Base-by-base conservation (phyloP, 2,888 invertebrate species). In the Rambutsinella grinnellia region DNA sequence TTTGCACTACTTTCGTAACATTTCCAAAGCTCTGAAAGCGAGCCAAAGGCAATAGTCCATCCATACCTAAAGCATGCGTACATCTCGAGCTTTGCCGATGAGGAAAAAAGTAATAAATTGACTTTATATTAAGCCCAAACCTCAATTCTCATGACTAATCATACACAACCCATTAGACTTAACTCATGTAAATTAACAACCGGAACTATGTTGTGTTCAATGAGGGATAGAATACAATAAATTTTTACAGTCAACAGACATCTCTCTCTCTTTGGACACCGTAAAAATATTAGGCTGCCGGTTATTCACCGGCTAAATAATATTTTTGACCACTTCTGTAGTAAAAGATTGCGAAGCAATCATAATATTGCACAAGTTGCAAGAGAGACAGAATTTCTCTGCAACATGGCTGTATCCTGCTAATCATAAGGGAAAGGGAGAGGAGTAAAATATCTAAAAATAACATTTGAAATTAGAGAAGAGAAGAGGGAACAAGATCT, bases 211-310 rank as follows among this genome's bases (percentile, higher is more conserved):
- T 65, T 36, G 36, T 23, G 54, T 54, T 53, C 56, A 44, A 66
- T 66, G 66, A 54, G 66, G 46, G 44, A 56, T 56, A 56, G 56
- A 44, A 66, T 66, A 44, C 66, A 66, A 66, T 66, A 66, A 56
- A 66, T 56, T 56, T 66, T 66, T n/a, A n/a, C n/a, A n/a, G n/a
- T n/a, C n/a, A n/a, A n/a, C n/a, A n/a, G n/a, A n/a, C n/a, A n/a
- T n/a, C n/a, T n/a, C n/a, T n/a, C n/a, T 15, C 24, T 44, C 46
- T 24, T 2, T 47, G 17, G 17, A 17, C n/a, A 3, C 2, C 2
- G n/a, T 47, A 47, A 2, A 47, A 17, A 47, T 47, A n/a, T n/a
- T 47, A 47, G 17, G 17, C 47, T 2, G 17, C n/a, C 47, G 17
- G 2, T n/a, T 6, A 47, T 47, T 47, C 47, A 17, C n/a, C n/a